These are phyloP conservation scores for Dichetophora obliterata DNA, from an alignment of 2,888 invertebrate species.

Conservation along the genomic window DNA sequence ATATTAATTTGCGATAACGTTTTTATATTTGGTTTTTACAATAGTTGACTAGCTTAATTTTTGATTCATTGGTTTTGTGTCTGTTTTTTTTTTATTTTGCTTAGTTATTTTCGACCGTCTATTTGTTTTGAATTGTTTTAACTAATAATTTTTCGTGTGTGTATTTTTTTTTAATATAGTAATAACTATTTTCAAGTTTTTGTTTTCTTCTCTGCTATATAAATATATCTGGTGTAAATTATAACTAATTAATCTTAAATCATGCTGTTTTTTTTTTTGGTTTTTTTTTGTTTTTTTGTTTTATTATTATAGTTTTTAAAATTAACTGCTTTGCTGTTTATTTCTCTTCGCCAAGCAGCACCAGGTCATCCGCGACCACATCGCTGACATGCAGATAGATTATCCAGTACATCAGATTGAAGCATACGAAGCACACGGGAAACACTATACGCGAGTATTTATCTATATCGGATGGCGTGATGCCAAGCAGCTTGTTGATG, in stretches of 20 bases:
- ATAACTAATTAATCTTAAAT: conserved; percentile 12
- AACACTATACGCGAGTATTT: conserved; percentile 98
- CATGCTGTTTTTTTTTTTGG: not conserved
- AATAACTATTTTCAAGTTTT: not conserved
- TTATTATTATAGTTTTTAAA: conserved; percentile 30
- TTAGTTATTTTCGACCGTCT: conserved; percentile 30
- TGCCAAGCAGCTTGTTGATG: conserved; percentile 90
- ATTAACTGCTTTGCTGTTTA: conserved; percentile 62
- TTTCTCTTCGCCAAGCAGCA: conserved; percentile 81
- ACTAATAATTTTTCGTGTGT: conserved; percentile 27
- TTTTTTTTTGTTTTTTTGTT: conserved; percentile 6
- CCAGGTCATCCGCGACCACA: conserved; percentile 94
- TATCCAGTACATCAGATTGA: conserved; percentile 99
- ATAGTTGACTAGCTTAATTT: conserved; percentile 24
- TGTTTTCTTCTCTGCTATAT: conserved; percentile 24
- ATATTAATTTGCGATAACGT: conserved; percentile 35
- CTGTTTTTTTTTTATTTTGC: not conserved
- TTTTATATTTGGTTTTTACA: conserved; percentile 5
- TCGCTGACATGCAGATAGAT: conserved; percentile 96
- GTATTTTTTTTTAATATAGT: conserved; percentile 9
- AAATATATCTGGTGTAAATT: conserved; percentile 24
- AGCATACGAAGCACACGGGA: conserved; percentile 98
- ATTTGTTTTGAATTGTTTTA: conserved; percentile 14
- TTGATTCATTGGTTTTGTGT: conserved; percentile 26
- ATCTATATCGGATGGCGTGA: conserved; percentile 98